Conservation (phyloP, 2,888 invertebrate genomes). For the Melanostoma scalare region DNA sequence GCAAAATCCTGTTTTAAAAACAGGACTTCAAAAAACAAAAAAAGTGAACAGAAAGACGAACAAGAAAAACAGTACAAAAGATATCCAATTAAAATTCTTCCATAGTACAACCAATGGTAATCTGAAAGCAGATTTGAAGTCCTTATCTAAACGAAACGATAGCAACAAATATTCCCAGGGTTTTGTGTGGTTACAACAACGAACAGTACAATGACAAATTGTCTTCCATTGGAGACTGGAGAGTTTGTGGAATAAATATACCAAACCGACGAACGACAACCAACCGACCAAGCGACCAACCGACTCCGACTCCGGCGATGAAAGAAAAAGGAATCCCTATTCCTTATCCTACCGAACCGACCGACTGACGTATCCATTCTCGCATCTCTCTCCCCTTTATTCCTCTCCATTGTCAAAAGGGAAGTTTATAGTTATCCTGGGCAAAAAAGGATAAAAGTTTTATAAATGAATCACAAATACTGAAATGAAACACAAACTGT, state of each 20-base stretch:
- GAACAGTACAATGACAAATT: slow-evolving; percentile 46
- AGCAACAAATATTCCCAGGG: slow-evolving; percentile 52
- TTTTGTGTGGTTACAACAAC: slow-evolving; percentile 53
- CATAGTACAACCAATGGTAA: slow-evolving; percentile 67
- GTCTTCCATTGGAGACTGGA: slow-evolving; percentile 21
- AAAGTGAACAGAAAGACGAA: not conserved
- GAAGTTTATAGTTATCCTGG: no score
- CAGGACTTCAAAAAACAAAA: not conserved
- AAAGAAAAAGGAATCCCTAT: no score
- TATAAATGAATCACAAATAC: slow-evolving; percentile 63
- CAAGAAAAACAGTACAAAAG: slow-evolving; percentile 60
- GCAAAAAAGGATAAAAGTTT: slow-evolving; percentile 52
- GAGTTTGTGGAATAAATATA: slow-evolving; percentile 20
- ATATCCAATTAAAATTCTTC: slow-evolving; percentile 72
- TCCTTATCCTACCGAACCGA: no score
- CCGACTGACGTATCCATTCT: not conserved
- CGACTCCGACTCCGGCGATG: no score
- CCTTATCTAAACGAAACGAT: slow-evolving; percentile 61
- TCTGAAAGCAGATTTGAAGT: slow-evolving; percentile 70
- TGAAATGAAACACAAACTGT: slow-evolving; percentile 57
- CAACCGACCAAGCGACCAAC: not conserved
- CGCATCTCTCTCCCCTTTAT: no score
- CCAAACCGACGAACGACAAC: not conserved
- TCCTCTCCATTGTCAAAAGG: no score
- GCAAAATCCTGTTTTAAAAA: slow-evolving; percentile 29